Percentiles rank a stretch among this genome's conserved stretches.
phyloP scores from a whole-genome alignment of 2,113 vertebrate species.

The Cranoglanis bouderius region DNA sequence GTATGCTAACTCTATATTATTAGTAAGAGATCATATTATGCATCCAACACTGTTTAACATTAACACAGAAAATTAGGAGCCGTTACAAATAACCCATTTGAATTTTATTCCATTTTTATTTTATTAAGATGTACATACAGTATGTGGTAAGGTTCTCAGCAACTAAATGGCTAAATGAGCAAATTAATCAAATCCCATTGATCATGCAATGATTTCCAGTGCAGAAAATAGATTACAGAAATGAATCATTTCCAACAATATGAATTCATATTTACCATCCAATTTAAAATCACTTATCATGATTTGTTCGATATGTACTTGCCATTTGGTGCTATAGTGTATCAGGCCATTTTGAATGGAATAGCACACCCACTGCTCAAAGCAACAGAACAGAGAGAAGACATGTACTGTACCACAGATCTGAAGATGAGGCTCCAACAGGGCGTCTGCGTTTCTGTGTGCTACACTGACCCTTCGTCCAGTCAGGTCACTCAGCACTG shows the following conservation, averaged over 20 bases:
- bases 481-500: slow-evolving; percentile 51
- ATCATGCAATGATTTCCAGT: not conserved
- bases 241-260: not conserved
- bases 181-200: not conserved
- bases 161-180: not conserved
- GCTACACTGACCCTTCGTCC: slow-evolving; percentile 57
- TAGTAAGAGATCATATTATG: not conserved
- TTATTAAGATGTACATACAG: not conserved
- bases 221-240: not conserved
- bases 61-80: not conserved
- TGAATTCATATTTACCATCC: not conserved
- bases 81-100: not conserved
- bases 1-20: not conserved
- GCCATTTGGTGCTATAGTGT: slow-evolving; percentile 27
- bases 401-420: slow-evolving; percentile 67
- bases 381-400: slow-evolving; percentile 39
- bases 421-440: slow-evolving; percentile 60
- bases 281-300: not conserved
- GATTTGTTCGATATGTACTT: slow-evolving; percentile 25
- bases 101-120: not conserved
- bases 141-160: not conserved
- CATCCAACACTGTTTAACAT: not conserved
- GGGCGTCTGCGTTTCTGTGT: slow-evolving; percentile 55
- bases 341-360: slow-evolving; percentile 37
- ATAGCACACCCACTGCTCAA: slow-evolving; percentile 32